Evolutionary conservation across 2,113 vertebrate species (phyloP), one percentile per base, ranked within the genome.

Genomic region (Osmerus mordax): DNA sequence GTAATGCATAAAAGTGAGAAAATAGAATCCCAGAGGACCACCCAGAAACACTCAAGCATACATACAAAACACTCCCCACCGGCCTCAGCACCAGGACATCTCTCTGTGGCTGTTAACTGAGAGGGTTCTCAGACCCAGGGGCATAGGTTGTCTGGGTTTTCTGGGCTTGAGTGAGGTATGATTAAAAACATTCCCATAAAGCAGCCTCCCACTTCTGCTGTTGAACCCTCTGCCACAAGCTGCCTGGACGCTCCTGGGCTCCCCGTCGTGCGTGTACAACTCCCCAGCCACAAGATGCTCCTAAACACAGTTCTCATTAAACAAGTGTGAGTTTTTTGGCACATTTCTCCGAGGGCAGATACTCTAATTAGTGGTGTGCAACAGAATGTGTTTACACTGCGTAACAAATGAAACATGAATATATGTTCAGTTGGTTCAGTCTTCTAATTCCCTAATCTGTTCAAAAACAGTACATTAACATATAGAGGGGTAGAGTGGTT

Each of bases 401-500:
- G 8, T 9, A 47, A 47, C 41, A 47, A 47, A 47, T 47, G 41
- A 12, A 47, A 47, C 41, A 47, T 47, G 41, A 47, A 56, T 16
- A 56, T 18, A 15, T 56, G 41, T 47, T 47, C 41, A 47, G 8
- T 47, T 47, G 41, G 41, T 47, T 9, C 41, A 11, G 41, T 47
- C 41, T 47, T 47, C 41, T 47, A 47, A 47, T 47, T 47, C 41
- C 9, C 9, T 47, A 11, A 47, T 47, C 41, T 47, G 41, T 47
- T 47, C 41, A 47, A 56, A 61, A 60, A 21, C 28, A 69, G 29
- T 62, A 16, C 41, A 73, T 67, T 54, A 84, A 86, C 75, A 76
- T 21, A 60, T 3, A 74, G 77, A 85, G 86, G 79, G 81, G 75
- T 79, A 70, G 14, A 41, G 66, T 69, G 75, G 70, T 75, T 79